phyloP scores from a whole-genome alignment of 2,797 vertebrate genomes.

The Nyctalus aviator region DNA sequence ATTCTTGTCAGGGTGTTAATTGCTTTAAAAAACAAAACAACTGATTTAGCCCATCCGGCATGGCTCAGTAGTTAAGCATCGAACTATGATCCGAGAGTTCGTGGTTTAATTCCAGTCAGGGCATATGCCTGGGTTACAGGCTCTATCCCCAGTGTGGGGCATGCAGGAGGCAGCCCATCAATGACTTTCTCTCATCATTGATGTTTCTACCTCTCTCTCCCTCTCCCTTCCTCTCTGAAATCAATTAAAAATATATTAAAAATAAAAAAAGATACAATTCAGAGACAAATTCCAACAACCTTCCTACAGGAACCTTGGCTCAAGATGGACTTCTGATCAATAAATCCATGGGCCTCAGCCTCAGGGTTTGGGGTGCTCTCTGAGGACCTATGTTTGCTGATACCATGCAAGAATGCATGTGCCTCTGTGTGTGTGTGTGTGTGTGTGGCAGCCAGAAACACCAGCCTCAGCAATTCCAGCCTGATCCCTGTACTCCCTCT shows the following conservation, averaged over 20 bases:
- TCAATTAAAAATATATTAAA: too few species aligned
- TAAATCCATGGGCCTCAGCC: not conserved
- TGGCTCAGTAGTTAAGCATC: not conserved
- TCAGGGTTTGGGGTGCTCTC: too few species aligned
- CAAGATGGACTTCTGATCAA: not conserved
- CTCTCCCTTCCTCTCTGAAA: too few species aligned
- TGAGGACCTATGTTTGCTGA: too few species aligned
- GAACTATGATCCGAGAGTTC: not conserved
- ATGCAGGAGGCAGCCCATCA: too few species aligned
- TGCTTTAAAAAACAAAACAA: not conserved
- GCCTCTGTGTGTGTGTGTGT: too few species aligned
- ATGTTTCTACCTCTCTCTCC: too few species aligned
- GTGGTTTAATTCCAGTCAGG: not conserved
- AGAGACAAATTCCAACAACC: not conserved
- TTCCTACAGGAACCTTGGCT: not conserved
- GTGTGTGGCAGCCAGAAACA: fast-evolving
- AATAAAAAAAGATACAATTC: not conserved
- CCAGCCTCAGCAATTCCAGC: fast-evolving
- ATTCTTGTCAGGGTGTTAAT: not conserved
- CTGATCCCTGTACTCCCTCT: slow-evolving; percentile 58
- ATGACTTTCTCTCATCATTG: too few species aligned
- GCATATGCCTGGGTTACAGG: too few species aligned
- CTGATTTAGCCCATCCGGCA: not conserved
- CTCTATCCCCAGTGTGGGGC: too few species aligned
- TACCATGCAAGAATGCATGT: fast-evolving